phyloP scores from a whole-genome alignment of 2,888 invertebrate genomes.

The Drosophila kokeensis region DNA sequence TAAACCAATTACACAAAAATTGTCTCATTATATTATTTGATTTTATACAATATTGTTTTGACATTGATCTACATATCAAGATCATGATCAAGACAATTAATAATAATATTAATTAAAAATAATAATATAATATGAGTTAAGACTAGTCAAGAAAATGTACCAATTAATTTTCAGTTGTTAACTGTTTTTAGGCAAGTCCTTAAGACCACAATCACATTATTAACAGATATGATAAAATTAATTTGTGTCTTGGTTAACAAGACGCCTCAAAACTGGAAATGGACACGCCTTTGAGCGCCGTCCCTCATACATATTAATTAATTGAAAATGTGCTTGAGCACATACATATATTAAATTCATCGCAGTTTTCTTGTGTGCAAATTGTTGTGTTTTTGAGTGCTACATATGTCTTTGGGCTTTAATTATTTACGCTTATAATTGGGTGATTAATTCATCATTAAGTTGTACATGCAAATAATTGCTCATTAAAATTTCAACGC shows the following conservation, averaged over 20 bases:
- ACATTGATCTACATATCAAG: neutral
- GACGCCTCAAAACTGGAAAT: conserved; percentile 12
- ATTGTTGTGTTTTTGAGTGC: conserved; percentile 34
- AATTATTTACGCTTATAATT: conserved; percentile 72
- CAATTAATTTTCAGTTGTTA: neutral
- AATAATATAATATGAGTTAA: neutral
- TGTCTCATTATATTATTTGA: neutral
- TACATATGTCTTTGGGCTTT: conserved; percentile 36
- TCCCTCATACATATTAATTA: conserved; percentile 73
- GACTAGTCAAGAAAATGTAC: neutral
- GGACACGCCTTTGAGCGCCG: conserved; percentile 29
- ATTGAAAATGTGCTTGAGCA: conserved; percentile 36
- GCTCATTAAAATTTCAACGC: conserved; percentile 70
- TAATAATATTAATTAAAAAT: neutral
- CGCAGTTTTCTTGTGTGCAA: neutral
- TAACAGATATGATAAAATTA: neutral
- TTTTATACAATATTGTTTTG: neutral
- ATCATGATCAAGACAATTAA: no score
- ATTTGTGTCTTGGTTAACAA: conserved; percentile 14
- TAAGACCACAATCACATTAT: neutral
- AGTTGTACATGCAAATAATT: conserved; percentile 58
- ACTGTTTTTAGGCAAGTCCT: neutral
- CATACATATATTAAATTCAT: conserved; percentile 5
- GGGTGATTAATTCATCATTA: conserved; percentile 64
- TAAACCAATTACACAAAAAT: neutral